Evolutionary conservation across 1,140 invertebrate genomes (phyloP), one percentile per base, ranked within the genome.

Genomic region (Nephotettix cincticeps): DNA sequence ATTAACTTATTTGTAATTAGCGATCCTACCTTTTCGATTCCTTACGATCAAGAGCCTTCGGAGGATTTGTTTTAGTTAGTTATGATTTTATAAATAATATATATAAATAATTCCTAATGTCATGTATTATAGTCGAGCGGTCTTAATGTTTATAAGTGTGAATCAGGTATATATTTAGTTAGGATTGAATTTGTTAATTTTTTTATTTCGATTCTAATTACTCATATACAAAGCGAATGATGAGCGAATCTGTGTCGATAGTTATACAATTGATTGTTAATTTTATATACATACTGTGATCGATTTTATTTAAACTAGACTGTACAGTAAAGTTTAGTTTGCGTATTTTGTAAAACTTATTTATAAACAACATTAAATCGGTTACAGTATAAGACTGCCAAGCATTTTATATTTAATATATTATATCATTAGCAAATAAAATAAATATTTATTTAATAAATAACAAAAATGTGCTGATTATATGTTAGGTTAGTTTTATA

Each of bases 341-440:
- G 13, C 23, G 4, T 28, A 28, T 28, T 27, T 45, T 68, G 43
- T 61, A 64, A 72, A 68, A 36, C 47, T 29, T 71, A 71, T 32
- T 54, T 68, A 66, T 54, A 47, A 21, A 51, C 47, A 69, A 67
- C 27, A 64, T 68, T 47, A 63, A 65, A 69, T 72, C 72, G 72
- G 69, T 70, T 70, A 71, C 72, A 73, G 72, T 73, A 73, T 69
- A 45, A 71, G 72, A 73, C 72, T 73, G 72, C 72, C 72, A 68
- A 73, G 72, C 69, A 63, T 40, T 54, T 68, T 73, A 58, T 73
- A 68, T 70, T 68, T 73, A 69, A 67, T 43, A n/a, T 51, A 73
- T 73, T 71, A 71, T 65, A 21, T 32, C n/a, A 17, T 65, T 65
- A 61, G 28, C 23, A 61, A 28, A 6, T 30, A 25, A 27, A 27